A percentile compares a stretch with the other conserved stretches of the same genome.
These are phyloP conservation scores for Plestiodon gilberti DNA, from an alignment of 2,113 vertebrate genomes.

Conservation along the genomic window DNA sequence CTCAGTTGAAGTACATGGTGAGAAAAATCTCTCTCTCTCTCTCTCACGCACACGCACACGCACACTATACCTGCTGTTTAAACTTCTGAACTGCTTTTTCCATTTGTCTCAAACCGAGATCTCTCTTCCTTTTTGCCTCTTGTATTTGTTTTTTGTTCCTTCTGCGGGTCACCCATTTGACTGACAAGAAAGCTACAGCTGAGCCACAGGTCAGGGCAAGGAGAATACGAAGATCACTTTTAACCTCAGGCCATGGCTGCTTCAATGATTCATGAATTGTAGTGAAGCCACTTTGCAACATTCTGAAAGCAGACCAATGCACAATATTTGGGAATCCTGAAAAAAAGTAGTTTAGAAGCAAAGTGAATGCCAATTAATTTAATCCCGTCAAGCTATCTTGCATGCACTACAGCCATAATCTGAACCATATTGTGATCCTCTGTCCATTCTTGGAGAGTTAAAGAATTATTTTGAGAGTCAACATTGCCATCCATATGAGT, in stretches of 20 bases:
- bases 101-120: conserved; percentile 57
- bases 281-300: fast-evolving
- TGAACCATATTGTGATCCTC: not conserved
- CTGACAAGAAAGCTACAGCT: not conserved
- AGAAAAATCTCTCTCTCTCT: too few species aligned
- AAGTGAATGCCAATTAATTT: not conserved
- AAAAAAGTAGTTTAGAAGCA: conserved; percentile 2
- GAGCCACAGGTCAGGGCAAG: not conserved
- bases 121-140: conserved; percentile 45
- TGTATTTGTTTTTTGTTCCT: conserved; percentile 49
- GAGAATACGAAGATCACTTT: not conserved
- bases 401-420: not conserved
- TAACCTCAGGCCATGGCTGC: conserved; percentile 39
- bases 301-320: not conserved
- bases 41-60: not conserved
- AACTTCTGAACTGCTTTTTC: conserved; percentile 59
- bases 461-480: conserved; percentile 9
- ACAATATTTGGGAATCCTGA: not conserved
- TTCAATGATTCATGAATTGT: conserved; percentile 46
- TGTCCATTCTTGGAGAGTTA: not conserved
- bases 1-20: not conserved
- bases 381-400: not conserved
- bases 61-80: conserved; percentile 62
- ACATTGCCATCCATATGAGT: conserved; percentile 25
- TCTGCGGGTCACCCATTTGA: conserved; percentile 57